Evolutionary conservation across 2,888 invertebrate genomes (phyloP).

Genomic region (Scaptomyza parva): DNA sequence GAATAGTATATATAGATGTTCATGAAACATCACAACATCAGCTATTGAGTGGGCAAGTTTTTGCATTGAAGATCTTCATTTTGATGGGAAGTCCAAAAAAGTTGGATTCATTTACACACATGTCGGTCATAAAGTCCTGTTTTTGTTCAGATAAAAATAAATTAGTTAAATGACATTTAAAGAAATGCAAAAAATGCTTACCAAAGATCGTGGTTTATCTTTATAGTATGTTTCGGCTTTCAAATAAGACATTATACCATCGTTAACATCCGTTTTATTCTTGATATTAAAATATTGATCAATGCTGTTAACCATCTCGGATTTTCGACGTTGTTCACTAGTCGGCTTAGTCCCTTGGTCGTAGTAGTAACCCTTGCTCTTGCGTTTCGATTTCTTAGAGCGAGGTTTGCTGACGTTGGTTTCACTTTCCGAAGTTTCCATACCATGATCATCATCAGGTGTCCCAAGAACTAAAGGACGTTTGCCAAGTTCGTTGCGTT

Average conservation of each 20-base stretch:
- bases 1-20: background rate
- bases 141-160: background rate
- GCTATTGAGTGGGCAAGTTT: slow-evolving; percentile 43
- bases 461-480: background rate
- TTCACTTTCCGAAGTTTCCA: background rate
- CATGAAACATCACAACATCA: background rate
- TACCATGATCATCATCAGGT: background rate
- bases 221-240: slow-evolving; percentile 47
- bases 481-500: slow-evolving; percentile 52
- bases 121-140: slow-evolving; percentile 45
- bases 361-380: background rate
- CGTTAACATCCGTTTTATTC: slow-evolving; percentile 62
- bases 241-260: slow-evolving; percentile 54
- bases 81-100: slow-evolving; percentile 59
- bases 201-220: slow-evolving; percentile 3
- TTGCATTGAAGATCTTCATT: slow-evolving; percentile 48
- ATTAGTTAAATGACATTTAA: background rate
- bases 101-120: slow-evolving; percentile 46
- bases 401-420: background rate
- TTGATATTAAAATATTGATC: slow-evolving; percentile 53
- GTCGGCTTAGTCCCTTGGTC: background rate
- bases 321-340: background rate
- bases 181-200: slow-evolving; percentile 38
- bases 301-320: slow-evolving; percentile 20
- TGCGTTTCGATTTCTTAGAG: background rate